Evolutionary conservation across 1,140 invertebrate genomes (phyloP), one percentile per base, ranked within the genome.

Genomic region (Galendromus occidentalis): DNA sequence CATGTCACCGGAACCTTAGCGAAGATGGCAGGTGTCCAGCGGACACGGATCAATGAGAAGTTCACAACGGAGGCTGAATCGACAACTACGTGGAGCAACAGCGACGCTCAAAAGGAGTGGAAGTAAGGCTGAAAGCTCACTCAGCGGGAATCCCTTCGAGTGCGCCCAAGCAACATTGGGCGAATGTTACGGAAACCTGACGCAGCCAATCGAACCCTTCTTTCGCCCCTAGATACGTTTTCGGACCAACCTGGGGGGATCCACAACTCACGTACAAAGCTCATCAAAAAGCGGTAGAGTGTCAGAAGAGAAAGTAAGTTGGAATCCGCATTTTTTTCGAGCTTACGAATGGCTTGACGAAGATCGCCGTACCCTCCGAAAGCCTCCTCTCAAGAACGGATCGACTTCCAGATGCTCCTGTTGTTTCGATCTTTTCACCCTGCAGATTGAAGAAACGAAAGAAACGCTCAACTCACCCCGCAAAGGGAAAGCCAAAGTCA

Each of bases 1-100:
- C 80, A 75, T 69, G 72, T 80, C 1, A 80, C 77, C 42, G 79
- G 79, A 12, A 65, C 79, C 22, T 69, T 79, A 17, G 70, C 73
- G 7, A 72, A 73, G 66, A 29, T 18, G 28, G 68, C 69, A 6
- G 51, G 64, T 14, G 41, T 70, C 28, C 14, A 18, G 0, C 17
- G 33, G 28, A 63, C 59, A 7, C 29, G 29, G 55, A 9, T 69
- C 44, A 69, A 68, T 33, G n/a, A 44, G 12, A 41, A 59, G 20
- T 67, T 42, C 33, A 51, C 42, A 18, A 42, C 67, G 9, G 65
- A 63, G 41, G 41, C 66, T 14, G 66, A 65, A 28, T 64, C 64
- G 17, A 28, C 67, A n/a, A 39, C 51, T 7, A 65, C 64, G 12
- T 70, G 67, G 69, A 63, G 30, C 18, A 47, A 47, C 18, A 66